A percentile compares a stretch with the other conserved stretches of the same genome.
Conservation (phyloP, 2,113 vertebrate species). For the Paracanthobrama guichenoti region DNA sequence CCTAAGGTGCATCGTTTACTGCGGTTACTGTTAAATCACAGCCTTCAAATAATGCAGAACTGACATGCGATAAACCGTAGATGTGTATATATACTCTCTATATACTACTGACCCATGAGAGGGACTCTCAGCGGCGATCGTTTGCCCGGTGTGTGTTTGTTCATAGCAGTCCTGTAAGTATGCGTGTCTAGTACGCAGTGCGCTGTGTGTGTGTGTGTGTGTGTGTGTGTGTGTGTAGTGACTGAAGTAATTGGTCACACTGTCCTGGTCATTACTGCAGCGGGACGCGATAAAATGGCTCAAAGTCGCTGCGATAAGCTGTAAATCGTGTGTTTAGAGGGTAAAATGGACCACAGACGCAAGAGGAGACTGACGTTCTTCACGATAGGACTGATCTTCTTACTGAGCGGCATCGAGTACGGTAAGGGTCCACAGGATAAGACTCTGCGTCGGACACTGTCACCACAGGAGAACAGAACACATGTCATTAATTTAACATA, state of each 20-base stretch:
- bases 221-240: no score
- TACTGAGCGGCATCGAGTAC: conserved; percentile 82
- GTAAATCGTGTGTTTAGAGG: not conserved
- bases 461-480: not conserved
- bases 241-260: not conserved
- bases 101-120: not conserved
- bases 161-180: no score
- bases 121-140: not conserved
- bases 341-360: conserved; percentile 68
- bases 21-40: not conserved
- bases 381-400: conserved; percentile 79
- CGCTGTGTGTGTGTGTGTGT: not conserved
- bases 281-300: not conserved
- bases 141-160: no score
- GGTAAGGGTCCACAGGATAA: conserved; percentile 64
- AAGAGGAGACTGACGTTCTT: conserved; percentile 75
- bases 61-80: not conserved
- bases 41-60: not conserved
- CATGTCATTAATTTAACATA: no score
- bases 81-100: not conserved
- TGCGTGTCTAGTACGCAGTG: not conserved
- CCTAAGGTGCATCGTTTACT: not conserved
- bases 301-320: not conserved
- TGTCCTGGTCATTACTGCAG: not conserved
- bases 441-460: not conserved